Conservation (phyloP, 2,888 invertebrate genomes). For the Thyatira batis region DNA sequence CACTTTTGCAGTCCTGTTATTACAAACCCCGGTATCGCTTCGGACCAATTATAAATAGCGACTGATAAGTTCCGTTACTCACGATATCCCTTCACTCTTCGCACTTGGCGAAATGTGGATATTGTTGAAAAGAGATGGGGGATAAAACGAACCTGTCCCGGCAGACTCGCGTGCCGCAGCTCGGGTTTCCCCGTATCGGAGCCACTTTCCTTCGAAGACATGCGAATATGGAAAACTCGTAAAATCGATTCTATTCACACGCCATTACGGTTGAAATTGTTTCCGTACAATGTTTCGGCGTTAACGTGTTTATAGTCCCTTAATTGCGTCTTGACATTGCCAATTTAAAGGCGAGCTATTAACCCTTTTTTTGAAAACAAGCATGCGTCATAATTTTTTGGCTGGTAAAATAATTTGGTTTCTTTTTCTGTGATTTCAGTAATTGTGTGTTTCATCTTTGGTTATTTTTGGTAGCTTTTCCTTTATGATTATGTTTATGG, state of each 20-base stretch:
- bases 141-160: constrained; percentile 49
- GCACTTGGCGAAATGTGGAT: constrained; percentile 16
- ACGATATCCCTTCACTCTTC: constrained; percentile 32
- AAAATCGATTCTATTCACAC: not conserved
- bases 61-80: constrained; percentile 68
- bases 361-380: not conserved
- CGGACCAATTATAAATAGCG: constrained; percentile 69
- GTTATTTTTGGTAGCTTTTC: not conserved
- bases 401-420: not conserved
- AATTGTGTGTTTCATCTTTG: not conserved
- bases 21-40: constrained; percentile 51
- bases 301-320: constrained; percentile 25
- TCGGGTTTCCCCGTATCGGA: constrained; percentile 58
- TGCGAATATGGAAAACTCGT: constrained; percentile 29
- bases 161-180: constrained; percentile 44
- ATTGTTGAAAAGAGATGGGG: constrained; percentile 36
- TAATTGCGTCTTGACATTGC: constrained; percentile 34
- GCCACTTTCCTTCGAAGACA: constrained; percentile 53
- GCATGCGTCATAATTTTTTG: not conserved
- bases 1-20: constrained; percentile 52
- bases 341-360: constrained; percentile 24
- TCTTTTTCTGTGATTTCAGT: not conserved
- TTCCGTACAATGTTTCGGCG: constrained; percentile 7
- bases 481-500: too few relatives aligned
- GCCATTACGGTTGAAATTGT: not conserved